phyloP scores from a whole-genome alignment of 2,113 vertebrate genomes.

The Macaca nemestrina region DNA sequence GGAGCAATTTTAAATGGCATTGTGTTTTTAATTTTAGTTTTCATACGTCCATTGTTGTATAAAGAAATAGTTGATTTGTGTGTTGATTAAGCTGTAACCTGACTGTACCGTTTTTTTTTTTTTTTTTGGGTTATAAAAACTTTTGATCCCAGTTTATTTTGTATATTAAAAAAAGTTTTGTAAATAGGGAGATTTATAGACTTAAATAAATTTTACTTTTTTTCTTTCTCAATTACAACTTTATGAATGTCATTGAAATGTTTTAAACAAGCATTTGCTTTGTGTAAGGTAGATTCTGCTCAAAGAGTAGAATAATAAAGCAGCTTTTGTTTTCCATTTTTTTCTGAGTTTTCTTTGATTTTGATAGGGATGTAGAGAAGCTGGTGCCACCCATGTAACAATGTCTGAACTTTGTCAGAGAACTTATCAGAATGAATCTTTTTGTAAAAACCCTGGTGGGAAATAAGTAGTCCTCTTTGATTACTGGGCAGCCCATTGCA shows the following conservation, averaged over 20 bases:
- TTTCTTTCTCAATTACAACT: not conserved
- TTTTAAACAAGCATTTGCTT: not conserved
- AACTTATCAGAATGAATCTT: conserved; percentile 66
- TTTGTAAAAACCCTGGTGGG: conserved; percentile 63
- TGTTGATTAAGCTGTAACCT: not conserved
- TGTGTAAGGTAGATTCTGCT: not conserved
- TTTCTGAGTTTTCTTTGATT: conserved; percentile 28
- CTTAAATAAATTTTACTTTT: not conserved
- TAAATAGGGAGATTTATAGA: not conserved
- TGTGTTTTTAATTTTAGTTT: conserved; percentile 23
- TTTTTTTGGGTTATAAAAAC: too few relatives aligned
- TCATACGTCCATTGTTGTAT: not conserved
- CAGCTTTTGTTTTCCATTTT: conserved; percentile 27
- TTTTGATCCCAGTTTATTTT: not conserved
- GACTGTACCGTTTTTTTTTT: not conserved
- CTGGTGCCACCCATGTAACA: not conserved
- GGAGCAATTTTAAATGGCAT: not conserved
- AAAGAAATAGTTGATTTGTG: not conserved
- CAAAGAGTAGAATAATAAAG: not conserved
- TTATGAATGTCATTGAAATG: conserved; percentile 4
- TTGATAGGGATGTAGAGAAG: not conserved
- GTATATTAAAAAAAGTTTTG: not conserved
- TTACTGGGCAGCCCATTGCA: conserved; percentile 63
- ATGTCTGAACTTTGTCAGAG: not conserved
- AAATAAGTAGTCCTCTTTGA: conserved; percentile 62